These are phyloP conservation scores for Protophormia terraenovae DNA, from an alignment of 2,888 invertebrate genomes.

Conservation along the genomic window DNA sequence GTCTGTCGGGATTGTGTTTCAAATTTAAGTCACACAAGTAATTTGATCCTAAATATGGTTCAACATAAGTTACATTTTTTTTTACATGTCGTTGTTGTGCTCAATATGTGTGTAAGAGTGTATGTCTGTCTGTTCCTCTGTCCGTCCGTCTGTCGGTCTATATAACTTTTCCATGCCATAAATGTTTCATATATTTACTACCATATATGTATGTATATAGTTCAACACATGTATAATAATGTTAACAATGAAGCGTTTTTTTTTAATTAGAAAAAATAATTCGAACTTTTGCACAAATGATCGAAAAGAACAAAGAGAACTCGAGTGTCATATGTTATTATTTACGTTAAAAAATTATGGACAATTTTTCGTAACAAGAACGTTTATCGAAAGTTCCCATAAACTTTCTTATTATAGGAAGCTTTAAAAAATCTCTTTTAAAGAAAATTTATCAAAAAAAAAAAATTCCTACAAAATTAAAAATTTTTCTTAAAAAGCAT, in stretches of 20 bases:
- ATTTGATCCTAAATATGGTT: constrained; percentile 69
- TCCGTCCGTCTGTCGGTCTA: neutral
- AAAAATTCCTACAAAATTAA: too few species aligned
- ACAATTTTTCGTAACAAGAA: too few species aligned
- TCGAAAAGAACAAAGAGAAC: too few species aligned
- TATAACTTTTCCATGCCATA: constrained; percentile 41
- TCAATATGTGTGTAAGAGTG: constrained; percentile 5
- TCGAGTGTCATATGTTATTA: too few species aligned
- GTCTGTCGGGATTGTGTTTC: constrained; percentile 67
- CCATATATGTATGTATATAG: too few species aligned
- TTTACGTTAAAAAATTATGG: too few species aligned
- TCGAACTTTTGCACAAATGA: too few species aligned
- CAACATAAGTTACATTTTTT: constrained; percentile 56
- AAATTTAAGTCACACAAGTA: constrained; percentile 68
- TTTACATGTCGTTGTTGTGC: neutral
- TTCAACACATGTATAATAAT: neutral
- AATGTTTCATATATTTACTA: constrained; percentile 29
- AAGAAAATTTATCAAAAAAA: too few species aligned
- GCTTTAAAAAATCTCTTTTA: too few species aligned
- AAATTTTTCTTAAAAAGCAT: too few species aligned
- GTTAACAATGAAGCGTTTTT: constrained; percentile 10
- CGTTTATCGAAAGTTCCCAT: too few species aligned
- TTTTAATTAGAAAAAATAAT: neutral
- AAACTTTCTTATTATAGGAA: too few species aligned
- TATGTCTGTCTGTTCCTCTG: neutral